phyloP scores from a whole-genome alignment of 2,888 invertebrate genomes.

The Serrognathus titanus region DNA sequence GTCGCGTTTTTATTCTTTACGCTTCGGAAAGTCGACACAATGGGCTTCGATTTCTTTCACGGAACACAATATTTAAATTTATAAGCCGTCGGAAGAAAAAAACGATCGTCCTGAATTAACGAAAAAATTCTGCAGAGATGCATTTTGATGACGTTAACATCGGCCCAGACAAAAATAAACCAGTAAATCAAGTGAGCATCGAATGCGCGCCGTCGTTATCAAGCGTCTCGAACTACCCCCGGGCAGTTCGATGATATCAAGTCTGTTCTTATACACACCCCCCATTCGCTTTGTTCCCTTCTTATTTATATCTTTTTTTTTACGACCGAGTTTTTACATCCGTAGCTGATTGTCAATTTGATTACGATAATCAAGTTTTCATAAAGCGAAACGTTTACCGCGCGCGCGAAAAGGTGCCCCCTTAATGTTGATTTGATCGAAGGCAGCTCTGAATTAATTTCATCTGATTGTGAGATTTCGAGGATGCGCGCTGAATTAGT shows the following conservation, averaged over 20 bases:
- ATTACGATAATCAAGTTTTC: slow-evolving; percentile 20
- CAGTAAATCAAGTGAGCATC: slow-evolving; percentile 39
- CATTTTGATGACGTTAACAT: slow-evolving; percentile 2
- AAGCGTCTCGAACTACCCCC: slow-evolving; percentile 35
- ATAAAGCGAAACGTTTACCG: no score
- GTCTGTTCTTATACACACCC: slow-evolving; percentile 39
- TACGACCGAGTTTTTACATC: slow-evolving; percentile 33
- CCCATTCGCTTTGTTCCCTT: slow-evolving; percentile 34
- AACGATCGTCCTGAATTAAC: no score
- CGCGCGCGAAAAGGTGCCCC: no score
- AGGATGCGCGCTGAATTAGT: background rate
- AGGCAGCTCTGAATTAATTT: no score
- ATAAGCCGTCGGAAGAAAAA: no score
- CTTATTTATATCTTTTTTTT: slow-evolving; percentile 33
- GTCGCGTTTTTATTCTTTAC: no score
- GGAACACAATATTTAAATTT: no score
- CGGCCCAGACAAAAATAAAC: slow-evolving; percentile 27
- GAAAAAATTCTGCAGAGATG: no score
- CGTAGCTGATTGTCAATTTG: slow-evolving; percentile 34
- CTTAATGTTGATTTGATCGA: no score
- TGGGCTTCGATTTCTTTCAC: no score
- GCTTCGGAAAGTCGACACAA: no score
- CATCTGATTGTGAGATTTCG: background rate
- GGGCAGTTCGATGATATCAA: slow-evolving; percentile 39
- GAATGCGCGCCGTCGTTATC: slow-evolving; percentile 39